Base-by-base conservation (phyloP, 2,888 invertebrate species). In the Yponomeuta malinellus region DNA sequence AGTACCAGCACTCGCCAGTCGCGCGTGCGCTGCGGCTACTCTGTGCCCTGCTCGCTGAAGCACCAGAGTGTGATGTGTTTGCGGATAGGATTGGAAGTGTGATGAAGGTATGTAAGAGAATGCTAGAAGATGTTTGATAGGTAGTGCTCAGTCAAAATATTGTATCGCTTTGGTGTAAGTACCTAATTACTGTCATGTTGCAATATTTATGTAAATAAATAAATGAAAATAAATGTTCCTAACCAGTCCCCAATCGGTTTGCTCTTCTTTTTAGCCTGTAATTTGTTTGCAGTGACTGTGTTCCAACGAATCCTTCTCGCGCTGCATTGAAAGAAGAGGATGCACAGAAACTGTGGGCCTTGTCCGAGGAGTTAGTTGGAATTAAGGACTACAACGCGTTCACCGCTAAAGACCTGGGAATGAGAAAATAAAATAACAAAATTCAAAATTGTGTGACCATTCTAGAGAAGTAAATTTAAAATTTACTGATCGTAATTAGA, bases 281-380 rank as follows among this genome's bases (percentile, higher is more conserved):
- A 67, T 72, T 72, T 84, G 84, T 71, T 88, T 93, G 75, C 83
- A 93, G 94, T 75, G 95, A 95, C 74, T 95, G 95, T 79, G 85
- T 76, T 8, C 89, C 86, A 0, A 85, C 80, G 29, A 80, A 76
- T 23, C 90, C 94, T 0, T 82, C 89, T 0, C 64, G 75, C 5
- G 85, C 83, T 52, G 93, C 93, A 0, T 77, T 81, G 48, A 87
- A 93, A 74, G 86, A 88, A 3, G 93, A 93, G 72, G 75, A 85
- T 71, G 94, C 94, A 0, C 88, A 88, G 74, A 92, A 91, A 75
- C 83, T 96, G 33, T 95, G 95, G 95, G 88, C 93, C 8, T 83
- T 91, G 69, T 95, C 95, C 66, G 78, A 89, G 5, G 90, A 94
- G 72, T 78, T 95, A 67, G 94, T 95, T 0, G 92, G 91, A 0